Base-by-base conservation (phyloP, 1,140 invertebrate species). In the Drosophila neocordata region DNA sequence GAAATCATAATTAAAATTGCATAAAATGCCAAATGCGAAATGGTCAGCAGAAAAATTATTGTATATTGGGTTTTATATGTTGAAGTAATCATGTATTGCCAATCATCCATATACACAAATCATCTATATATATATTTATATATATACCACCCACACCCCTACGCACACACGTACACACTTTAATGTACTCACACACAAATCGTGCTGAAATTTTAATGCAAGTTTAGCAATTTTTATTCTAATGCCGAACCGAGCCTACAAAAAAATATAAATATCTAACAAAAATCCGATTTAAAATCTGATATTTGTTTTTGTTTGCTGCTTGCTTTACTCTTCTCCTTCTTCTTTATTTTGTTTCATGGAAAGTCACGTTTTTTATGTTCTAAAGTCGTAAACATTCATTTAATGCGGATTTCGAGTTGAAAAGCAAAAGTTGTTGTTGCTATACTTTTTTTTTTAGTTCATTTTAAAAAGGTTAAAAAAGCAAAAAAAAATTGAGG, bases 311-410 rank as follows among this genome's bases (percentile, higher is more conserved):
- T 41, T 44, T 8, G 7, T 5, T 44, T 44, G n/a, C 27, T 31
- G 27, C 27, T 31, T 31, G 6, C 27, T 31, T 31, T 31, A 31
- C 27, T 24, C 24, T 31, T 31, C 27, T 18, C 41, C 13, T 44
- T 44, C 41, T 63, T 18, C 4, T 24, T 24, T 65, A 27, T 35
- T 35, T 48, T 31, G 58, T 61, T 79, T 64, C 56, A 67, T 66
- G 71, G 65, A 82, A 78, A 78, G 79, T 83, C 79, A 83, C 79
- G 79, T 83, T 79, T 83, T 83, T 83, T 69, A 70, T 69, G 73
- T 56, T 38, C 34, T 15, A 22, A 12, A 44, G 72, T 80, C 72
- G 71, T 79, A 53, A 72, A 66, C 74, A 82, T 77, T 35, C 64
- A 81, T 66, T 77, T 77, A 66, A 77, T 71, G 74, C 77, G 64